Evolutionary conservation across 1,140 invertebrate species (phyloP).

Genomic region (Drosophila melanica): DNA sequence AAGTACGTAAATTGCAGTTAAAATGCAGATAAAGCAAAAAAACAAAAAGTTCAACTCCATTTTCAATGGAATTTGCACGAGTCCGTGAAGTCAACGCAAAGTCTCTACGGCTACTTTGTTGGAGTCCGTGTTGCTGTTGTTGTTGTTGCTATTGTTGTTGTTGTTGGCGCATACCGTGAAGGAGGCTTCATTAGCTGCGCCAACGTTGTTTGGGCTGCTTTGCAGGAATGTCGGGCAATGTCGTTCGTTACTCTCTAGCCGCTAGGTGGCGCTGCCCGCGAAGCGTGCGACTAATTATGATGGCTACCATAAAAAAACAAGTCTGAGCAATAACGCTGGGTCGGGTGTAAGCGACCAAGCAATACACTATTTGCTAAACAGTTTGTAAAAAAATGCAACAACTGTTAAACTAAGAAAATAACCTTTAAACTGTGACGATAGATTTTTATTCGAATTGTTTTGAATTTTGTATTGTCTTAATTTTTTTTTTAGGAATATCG

Average conservation of each 20-base stretch:
- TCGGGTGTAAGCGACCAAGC: conserved; percentile 1
- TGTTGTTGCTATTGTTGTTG: conserved; percentile 9
- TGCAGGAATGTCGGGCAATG: conserved; percentile 75
- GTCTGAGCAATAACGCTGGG: no score
- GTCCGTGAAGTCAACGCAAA: conserved; percentile 58
- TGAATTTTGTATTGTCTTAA: no score
- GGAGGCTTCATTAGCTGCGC: conserved; percentile 63
- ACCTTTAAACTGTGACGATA: no score
- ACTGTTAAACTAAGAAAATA: no score
- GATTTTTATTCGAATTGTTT: no score
- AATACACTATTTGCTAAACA: not conserved
- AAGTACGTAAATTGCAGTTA: conserved; percentile 62
- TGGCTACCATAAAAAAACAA: conserved; percentile 33
- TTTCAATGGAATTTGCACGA: conserved; percentile 76
- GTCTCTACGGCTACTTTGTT: conserved; percentile 34
- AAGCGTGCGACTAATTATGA: conserved; percentile 71
- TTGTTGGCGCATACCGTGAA: conserved; percentile 26
- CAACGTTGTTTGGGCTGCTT: conserved; percentile 16
- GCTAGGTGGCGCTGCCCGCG: conserved; percentile 63
- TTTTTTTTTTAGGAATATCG: no score
- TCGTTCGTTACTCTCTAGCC: conserved; percentile 75
- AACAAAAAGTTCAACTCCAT: conserved; percentile 51
- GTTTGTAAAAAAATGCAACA: not conserved
- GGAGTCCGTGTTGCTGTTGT: not conserved
- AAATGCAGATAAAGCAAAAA: conserved; percentile 65